Base-by-base conservation (phyloP, 2,113 vertebrate genomes). In the Sapajus apella region DNA sequence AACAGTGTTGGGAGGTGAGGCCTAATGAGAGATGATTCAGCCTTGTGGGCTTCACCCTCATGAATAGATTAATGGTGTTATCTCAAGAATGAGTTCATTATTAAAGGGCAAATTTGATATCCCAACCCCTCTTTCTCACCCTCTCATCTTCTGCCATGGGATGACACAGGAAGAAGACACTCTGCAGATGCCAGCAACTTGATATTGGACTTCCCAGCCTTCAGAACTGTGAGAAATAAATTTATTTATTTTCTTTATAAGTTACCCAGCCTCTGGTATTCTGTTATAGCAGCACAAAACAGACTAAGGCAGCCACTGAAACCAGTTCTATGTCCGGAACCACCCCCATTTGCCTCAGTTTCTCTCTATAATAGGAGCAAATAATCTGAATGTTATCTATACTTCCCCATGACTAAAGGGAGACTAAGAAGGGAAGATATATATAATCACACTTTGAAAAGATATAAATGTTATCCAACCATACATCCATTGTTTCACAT, bases 401-500 rank as follows among this genome's bases (percentile, higher is more conserved):
- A 40, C 1, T 52, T 90, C 17, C n/a, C 35, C 56, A 79, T 52
- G 61, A 68, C 70, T 80, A 5, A 61, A 61, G 23, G 5, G 75
- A 90, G 45, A 61, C 35, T 81, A 32, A 64, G 13, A 93, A 32
- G 25, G 82, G 12, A 77, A 37, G 10, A 30, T 40, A n/a, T 17
- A 56, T 55, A 11, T n/a, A 88, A 76, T 86, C 30, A 23, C 75
- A 76, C 81, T 92, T 95, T 75, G 32, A 93, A 87, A 92, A 97
- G 27, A 70, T 80, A 11, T 77, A 58, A 81, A 55, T 90, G 27
- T 92, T 92, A 94, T 55, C 40, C 56, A 90, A 20, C 8, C 27
- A 16, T 55, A 50, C 11, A 13, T 68, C 43, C n/a, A 68, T 64
- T 77, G 43, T 37, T 81, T 95, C 56, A 56, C 55, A 14, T 84